These are phyloP conservation scores for Anneissia japonica DNA, from an alignment of 35 echinoderm and acorn worm genomes.

Conservation along the genomic window DNA sequence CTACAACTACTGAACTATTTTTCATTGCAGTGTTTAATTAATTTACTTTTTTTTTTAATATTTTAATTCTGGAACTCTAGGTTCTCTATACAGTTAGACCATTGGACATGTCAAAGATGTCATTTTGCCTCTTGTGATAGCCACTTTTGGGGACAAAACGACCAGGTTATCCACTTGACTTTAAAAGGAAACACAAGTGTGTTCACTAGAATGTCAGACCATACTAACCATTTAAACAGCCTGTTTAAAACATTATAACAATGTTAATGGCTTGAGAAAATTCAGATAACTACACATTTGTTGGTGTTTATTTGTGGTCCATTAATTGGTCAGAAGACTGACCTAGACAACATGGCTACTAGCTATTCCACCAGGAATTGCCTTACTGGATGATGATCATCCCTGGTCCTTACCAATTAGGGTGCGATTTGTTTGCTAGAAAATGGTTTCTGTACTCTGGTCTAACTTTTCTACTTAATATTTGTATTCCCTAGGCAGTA, in stretches of 20 bases:
- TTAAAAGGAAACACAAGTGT: no score
- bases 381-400: background rate
- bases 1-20: no score
- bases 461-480: background rate
- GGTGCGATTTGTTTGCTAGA: background rate
- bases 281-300: background rate
- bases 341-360: background rate
- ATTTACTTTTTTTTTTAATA: no score
- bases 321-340: background rate
- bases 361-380: background rate
- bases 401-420: background rate
- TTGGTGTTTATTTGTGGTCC: background rate
- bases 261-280: background rate
- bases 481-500: background rate
- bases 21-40: no score
- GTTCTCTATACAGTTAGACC: no score
- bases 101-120: no score
- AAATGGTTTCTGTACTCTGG: background rate
- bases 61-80: no score
- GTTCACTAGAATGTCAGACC: no score
- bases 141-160: no score
- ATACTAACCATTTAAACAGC: background rate
- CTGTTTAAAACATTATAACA: background rate
- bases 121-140: no score
- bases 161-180: no score